Evolutionary conservation across 2,113 vertebrate species (phyloP), one percentile per base, ranked within the genome.

Genomic region (Camelus bactrianus): DNA sequence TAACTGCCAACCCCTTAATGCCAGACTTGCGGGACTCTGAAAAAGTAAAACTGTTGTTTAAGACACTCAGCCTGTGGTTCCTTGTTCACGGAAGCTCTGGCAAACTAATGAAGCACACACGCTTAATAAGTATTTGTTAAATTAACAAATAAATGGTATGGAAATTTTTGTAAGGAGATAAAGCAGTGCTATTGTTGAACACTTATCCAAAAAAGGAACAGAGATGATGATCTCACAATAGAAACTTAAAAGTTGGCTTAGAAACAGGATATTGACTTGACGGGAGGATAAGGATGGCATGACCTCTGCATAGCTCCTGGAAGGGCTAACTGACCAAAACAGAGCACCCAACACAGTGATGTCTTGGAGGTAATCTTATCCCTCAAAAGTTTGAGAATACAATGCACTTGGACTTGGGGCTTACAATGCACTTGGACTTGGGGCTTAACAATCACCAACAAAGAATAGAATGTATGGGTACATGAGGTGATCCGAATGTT

Each of bases 131-230:
- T 70, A 20, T 73, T 75, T 79, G 26, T 38, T 92, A 76, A 88
- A 56, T 42, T 46, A 76, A 52, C 72, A 72, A 56, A 48, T 35
- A 69, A 72, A 28, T 64, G 17, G 1, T 35, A 20, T 22, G 32
- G 58, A 67, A 46, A 35, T 86, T 95, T 89, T 91, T 64, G 2
- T 52, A 79, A 90, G 26, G 32, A 86, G 35, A 38, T 92, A 73
- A 69, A 48, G 42, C 52, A 48, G 64, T 52, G 38, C 19, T 60
- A 30, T 50, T 73, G 15, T 84, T 52, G 30, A 80, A 86, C 17
- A 72, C 20, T 24, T 69, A 77, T 14, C 16, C 26, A 80, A 20
- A 62, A 70, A 80, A 22, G 48, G 38, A 76, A 6, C 12, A 19
- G 5, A 58, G 42, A 10, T 69, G 67, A 65, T 58, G 54, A 65